phyloP scores from a whole-genome alignment of 2,797 vertebrate species.

The Lemur catta region DNA sequence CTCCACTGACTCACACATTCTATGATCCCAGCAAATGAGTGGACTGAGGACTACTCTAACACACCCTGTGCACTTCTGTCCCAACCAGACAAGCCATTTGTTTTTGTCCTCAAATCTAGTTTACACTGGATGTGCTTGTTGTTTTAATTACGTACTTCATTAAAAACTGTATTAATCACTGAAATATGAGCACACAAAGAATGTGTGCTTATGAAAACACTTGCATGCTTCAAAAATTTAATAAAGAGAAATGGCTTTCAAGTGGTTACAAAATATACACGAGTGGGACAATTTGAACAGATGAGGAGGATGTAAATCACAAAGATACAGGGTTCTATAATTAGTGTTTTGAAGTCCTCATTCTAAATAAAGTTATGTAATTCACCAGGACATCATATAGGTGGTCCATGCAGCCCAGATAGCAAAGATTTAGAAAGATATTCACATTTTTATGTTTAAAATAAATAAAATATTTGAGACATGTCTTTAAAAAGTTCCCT shows the following conservation, averaged over 20 bases:
- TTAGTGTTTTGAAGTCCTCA: neutral
- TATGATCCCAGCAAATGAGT: neutral
- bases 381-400: neutral
- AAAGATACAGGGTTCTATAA: neutral
- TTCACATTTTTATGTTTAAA: neutral
- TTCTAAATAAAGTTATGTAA: neutral
- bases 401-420: neutral
- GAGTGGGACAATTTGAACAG: neutral
- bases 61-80: neutral
- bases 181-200: neutral
- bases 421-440: neutral
- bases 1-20: neutral
- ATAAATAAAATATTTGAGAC: neutral
- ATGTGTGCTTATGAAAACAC: neutral
- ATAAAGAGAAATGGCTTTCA: neutral
- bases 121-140: neutral
- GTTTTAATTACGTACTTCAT: conserved; percentile 21
- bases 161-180: neutral
- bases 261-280: neutral
- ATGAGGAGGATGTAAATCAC: neutral
- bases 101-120: neutral
- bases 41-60: neutral
- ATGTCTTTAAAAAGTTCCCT: neutral
- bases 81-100: neutral
- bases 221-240: neutral